Percentiles rank a stretch among this genome's conserved stretches.
These are phyloP conservation scores for Spialia ferax DNA, from an alignment of 2,888 invertebrate genomes.

Conservation along the genomic window DNA sequence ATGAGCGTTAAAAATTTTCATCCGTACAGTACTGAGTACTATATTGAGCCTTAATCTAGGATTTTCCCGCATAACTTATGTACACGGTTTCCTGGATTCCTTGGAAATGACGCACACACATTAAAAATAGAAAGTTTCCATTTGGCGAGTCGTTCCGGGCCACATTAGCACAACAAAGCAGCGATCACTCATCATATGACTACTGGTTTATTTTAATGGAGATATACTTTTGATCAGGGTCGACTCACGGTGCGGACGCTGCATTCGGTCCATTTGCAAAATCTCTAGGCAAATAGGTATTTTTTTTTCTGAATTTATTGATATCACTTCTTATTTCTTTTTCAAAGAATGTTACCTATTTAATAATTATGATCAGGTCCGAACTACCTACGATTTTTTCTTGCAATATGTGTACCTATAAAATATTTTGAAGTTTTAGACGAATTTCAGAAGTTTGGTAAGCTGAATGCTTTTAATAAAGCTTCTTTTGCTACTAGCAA, in stretches of 20 bases:
- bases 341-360: too few relatives aligned
- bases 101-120: slow-evolving; percentile 32
- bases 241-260: slow-evolving; percentile 50
- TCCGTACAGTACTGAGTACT: too few relatives aligned
- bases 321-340: too few relatives aligned
- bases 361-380: too few relatives aligned
- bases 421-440: too few relatives aligned
- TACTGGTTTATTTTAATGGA: slow-evolving; percentile 86
- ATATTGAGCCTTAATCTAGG: not conserved
- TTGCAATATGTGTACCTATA: too few relatives aligned
- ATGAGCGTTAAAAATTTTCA: too few relatives aligned
- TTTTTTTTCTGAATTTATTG: not conserved
- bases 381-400: too few relatives aligned
- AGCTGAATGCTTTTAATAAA: too few relatives aligned
- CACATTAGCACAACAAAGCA: slow-evolving; percentile 82
- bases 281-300: too few relatives aligned
- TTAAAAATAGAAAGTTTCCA: slow-evolving; percentile 51
- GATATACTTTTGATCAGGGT: slow-evolving; percentile 72
- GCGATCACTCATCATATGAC: slow-evolving; percentile 84
- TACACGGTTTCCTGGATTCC: not conserved
- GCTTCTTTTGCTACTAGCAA: too few relatives aligned
- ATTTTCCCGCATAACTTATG: not conserved
- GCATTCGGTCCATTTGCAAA: slow-evolving; percentile 47
- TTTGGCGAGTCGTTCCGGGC: slow-evolving; percentile 52
- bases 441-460: too few relatives aligned